These are phyloP conservation scores for Eudemis profundana DNA, from an alignment of 2,888 invertebrate genomes.

Conservation along the genomic window DNA sequence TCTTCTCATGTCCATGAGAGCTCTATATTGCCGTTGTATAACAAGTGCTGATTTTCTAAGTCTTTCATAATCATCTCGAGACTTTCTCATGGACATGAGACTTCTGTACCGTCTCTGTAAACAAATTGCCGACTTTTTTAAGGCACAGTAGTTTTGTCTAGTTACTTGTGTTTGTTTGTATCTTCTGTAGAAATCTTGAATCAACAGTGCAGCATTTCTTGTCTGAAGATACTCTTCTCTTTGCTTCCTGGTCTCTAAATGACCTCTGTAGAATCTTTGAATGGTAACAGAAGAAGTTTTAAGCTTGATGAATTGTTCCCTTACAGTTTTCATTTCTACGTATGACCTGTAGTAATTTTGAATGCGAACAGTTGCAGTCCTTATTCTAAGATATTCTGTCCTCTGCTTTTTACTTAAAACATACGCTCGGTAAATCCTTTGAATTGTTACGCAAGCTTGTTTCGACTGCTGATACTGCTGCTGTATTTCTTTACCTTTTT, in stretches of 20 bases:
- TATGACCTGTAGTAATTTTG: constrained; percentile 70
- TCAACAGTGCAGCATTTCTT: constrained; percentile 54
- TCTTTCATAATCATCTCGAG: constrained; percentile 63
- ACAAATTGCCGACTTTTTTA: constrained; percentile 65
- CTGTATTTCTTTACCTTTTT: constrained; percentile 56
- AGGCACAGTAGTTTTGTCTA: constrained; percentile 64
- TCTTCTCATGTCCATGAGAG: constrained; percentile 61
- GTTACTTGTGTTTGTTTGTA: constrained; percentile 57
- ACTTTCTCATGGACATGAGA: constrained; percentile 62
- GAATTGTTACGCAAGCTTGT: constrained; percentile 73
- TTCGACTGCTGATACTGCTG: constrained; percentile 60
- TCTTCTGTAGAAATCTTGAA: constrained; percentile 62
- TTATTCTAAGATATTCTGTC: constrained; percentile 64
- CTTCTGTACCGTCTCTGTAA: constrained; percentile 76
- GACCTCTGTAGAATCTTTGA: constrained; percentile 63
- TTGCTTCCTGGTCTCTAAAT: constrained; percentile 58
- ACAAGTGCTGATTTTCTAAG: constrained; percentile 57
- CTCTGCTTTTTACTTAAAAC: constrained; percentile 63
- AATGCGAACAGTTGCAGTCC: constrained; percentile 65
- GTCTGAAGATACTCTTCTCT: constrained; percentile 54
- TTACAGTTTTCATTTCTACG: constrained; percentile 61
- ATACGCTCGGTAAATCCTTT: constrained; percentile 71
- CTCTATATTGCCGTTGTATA: constrained; percentile 74
- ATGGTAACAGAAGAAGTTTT: constrained; percentile 59
- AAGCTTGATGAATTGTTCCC: constrained; percentile 59